Evolutionary conservation across 2,888 invertebrate species (phyloP), one percentile per base, ranked within the genome.

Genomic region (Lottia scabra): DNA sequence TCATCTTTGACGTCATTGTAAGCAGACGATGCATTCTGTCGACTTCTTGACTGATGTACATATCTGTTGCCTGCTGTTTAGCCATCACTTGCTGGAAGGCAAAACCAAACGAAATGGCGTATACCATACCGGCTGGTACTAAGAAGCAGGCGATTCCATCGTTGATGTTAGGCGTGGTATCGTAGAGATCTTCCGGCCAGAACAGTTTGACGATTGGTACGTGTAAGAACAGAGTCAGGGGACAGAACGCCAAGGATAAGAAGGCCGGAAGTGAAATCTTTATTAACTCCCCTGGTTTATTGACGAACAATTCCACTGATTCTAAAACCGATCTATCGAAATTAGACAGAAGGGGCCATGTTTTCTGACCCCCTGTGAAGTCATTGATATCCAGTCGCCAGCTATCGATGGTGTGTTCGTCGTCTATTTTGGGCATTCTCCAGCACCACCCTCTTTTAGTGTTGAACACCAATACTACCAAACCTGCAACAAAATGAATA

Each of bases 111-210:
- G 81, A 80, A 8, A 83, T 83, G 38, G 84, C 84, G 66, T 84
- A 84, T 10, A 85, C 85, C 68, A 84, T 72, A 4, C 84, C 84
- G 0, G 85, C 84, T 8, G 85, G 85, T 1, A 81, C 81, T 12
- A 84, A 71, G 72, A 84, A 85, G 64, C 85, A 85, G n/a, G 82
- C 75, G 27, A 85, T 83, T 44, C 83, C 83, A 56, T 84, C 83
- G 63, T 84, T 84, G 56, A 82, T 83, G 71, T 84, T 80, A 3
- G 83, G 84, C 12, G 75, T 68, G 0, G 30, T 30, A 15, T 68
- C 13, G 56, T 56, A 69, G 23, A 66, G 30, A 8, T 66, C 56
- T 0, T 69, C 27, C 0, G 80, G 75, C 83, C 83, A 84, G 67
- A 83, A 80, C 15, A 72, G 71, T 12, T 65, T 72, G 2, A 76